Evolutionary conservation across 2,797 vertebrate species (phyloP).

Genomic region (Sebastolobus alascanus): DNA sequence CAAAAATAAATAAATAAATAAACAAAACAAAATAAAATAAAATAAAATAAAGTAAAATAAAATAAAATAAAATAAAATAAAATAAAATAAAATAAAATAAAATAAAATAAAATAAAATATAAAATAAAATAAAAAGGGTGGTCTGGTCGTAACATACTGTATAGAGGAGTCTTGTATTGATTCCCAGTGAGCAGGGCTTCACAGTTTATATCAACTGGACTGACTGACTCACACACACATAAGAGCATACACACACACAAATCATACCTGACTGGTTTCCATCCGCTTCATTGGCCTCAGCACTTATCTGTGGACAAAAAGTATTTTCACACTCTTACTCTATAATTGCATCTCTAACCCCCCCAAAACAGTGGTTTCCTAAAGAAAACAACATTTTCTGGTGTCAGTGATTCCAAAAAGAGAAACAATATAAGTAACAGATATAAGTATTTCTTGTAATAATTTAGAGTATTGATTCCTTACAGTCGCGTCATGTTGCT

Average conservation of each 20-base stretch:
- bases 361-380: not conserved
- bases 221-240: not conserved
- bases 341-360: not conserved
- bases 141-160: not conserved
- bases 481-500: conserved; percentile 76
- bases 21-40: too few species aligned
- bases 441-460: not conserved
- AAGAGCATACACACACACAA: not conserved
- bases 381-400: not conserved
- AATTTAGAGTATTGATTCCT: conserved; percentile 43
- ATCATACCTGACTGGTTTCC: conserved; percentile 75
- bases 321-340: conserved; percentile 54
- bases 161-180: not conserved
- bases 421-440: not conserved
- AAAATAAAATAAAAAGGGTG: too few species aligned
- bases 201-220: conserved; percentile 3
- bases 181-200: not conserved
- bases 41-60: too few species aligned
- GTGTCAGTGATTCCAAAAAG: not conserved
- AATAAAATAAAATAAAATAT: too few species aligned
- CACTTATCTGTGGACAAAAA: conserved; percentile 37
- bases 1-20: too few species aligned
- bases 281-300: conserved; percentile 73
- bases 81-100: too few species aligned
- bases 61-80: too few species aligned